Evolutionary conservation across 2,888 invertebrate genomes (phyloP).

Genomic region (Sinopyrophorus schimmeli): DNA sequence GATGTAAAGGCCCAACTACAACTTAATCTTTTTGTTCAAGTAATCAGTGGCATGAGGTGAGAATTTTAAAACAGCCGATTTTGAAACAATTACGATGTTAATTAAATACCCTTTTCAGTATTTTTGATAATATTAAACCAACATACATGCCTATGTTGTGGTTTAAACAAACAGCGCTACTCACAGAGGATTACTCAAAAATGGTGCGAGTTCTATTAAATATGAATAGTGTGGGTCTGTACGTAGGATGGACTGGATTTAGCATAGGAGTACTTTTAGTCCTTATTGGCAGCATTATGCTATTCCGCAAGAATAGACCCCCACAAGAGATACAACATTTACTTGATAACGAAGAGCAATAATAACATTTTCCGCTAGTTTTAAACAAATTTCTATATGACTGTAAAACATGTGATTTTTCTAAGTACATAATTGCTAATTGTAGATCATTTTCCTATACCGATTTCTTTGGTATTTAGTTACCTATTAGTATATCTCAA

Average conservation of each 20-base stretch:
- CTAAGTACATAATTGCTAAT: too few relatives aligned
- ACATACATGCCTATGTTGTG: constrained; percentile 74
- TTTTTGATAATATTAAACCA: constrained; percentile 58
- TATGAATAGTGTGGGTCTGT: constrained; percentile 59
- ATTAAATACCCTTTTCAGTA: constrained; percentile 54
- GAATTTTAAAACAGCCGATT: background rate
- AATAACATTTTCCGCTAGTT: too few relatives aligned
- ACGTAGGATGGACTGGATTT: constrained; percentile 60
- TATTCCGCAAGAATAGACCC: background rate
- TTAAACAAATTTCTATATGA: too few relatives aligned
- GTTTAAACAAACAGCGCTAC: constrained; percentile 70
- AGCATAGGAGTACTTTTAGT: constrained; percentile 52
- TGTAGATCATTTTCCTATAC: too few relatives aligned
- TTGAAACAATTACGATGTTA: constrained; percentile 15
- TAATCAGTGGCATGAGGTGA: constrained; percentile 61
- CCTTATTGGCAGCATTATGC: background rate
- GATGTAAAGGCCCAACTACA: constrained; percentile 74
- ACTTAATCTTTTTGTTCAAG: constrained; percentile 68
- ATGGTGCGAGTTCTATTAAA: constrained; percentile 60
- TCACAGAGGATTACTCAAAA: constrained; percentile 62
- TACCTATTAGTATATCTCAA: too few relatives aligned
- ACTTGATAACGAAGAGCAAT: constrained; percentile 3
- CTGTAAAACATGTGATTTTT: too few relatives aligned
- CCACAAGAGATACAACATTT: constrained; percentile 3
- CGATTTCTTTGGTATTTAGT: too few relatives aligned